Conservation (phyloP, 2,888 invertebrate species). For the Petrolisthes manimaculis region DNA sequence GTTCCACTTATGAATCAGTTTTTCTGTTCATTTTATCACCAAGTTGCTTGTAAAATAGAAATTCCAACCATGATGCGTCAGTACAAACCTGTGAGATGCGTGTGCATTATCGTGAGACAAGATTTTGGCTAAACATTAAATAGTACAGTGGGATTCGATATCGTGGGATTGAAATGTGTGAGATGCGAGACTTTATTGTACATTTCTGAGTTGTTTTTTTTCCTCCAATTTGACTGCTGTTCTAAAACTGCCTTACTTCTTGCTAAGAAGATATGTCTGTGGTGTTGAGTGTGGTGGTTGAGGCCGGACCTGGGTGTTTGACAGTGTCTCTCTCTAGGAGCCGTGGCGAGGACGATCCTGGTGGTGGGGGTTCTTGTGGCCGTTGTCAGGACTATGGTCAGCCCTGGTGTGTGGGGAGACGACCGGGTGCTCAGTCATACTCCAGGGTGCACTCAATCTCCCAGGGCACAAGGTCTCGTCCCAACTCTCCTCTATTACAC, state of each 20-base stretch:
- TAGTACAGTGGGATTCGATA: no score
- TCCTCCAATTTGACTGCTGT: neutral
- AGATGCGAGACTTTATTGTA: no score
- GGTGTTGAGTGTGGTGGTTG: neutral
- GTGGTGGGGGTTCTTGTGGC: slow-evolving; percentile 53
- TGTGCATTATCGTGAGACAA: no score
- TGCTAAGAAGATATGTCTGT: no score
- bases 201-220: no score
- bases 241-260: neutral
- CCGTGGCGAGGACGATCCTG: slow-evolving; percentile 48
- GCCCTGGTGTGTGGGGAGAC: neutral
- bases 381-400: slow-evolving; percentile 49
- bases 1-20: no score
- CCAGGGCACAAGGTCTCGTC: slow-evolving; percentile 37
- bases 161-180: no score
- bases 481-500: slow-evolving; percentile 40
- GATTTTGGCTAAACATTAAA: no score
- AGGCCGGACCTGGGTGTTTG: slow-evolving; percentile 38
- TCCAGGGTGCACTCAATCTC: slow-evolving; percentile 17
- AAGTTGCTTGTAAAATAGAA: no score
- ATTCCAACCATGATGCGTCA: no score
- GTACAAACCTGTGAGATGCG: no score
- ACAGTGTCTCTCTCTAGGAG: slow-evolving; percentile 55
- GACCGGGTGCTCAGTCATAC: slow-evolving; percentile 34
- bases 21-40: neutral